phyloP scores from a whole-genome alignment of 1,140 invertebrate species.

The Lineus longissimus region DNA sequence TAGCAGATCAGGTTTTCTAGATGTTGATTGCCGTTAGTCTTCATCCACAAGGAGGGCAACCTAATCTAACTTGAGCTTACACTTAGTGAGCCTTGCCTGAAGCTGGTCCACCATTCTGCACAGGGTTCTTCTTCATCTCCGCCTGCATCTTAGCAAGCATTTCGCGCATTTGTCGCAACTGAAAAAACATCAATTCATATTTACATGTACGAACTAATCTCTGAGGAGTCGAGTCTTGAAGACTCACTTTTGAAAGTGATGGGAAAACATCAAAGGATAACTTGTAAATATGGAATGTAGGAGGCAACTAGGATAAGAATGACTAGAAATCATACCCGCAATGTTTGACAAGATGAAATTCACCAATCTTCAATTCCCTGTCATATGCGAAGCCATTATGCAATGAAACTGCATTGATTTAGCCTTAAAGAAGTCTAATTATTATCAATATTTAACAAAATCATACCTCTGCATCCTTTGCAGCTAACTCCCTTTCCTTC shows the following conservation, averaged over 20 bases:
- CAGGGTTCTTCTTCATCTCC: slow-evolving; percentile 62
- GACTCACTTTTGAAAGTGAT: not conserved
- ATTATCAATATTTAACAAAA: not conserved
- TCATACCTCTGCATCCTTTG: slow-evolving; percentile 88
- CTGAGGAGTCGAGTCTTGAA: not conserved
- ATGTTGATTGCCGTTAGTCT: too few relatives aligned
- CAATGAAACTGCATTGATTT: too few relatives aligned
- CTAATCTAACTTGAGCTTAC: not conserved
- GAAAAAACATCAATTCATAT: not conserved
- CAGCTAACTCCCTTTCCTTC: slow-evolving; percentile 78
- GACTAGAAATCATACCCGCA: too few relatives aligned
- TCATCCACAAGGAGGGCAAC: too few relatives aligned
- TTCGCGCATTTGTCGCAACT: slow-evolving; percentile 68
- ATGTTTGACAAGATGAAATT: too few relatives aligned
- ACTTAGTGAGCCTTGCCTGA: not conserved
- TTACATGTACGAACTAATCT: not conserved
- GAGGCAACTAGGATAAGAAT: too few relatives aligned
- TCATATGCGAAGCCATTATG: too few relatives aligned
- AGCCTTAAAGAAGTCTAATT: too few relatives aligned
- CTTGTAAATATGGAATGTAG: too few relatives aligned
- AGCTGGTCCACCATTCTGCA: not conserved
- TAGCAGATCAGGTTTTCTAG: too few relatives aligned
- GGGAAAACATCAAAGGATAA: too few relatives aligned
- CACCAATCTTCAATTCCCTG: too few relatives aligned
- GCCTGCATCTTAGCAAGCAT: slow-evolving; percentile 96